Percentiles rank a stretch among this genome's conserved stretches.
phyloP scores from a whole-genome alignment of 1,140 invertebrate genomes.

The Akabosia matsudoensis region DNA sequence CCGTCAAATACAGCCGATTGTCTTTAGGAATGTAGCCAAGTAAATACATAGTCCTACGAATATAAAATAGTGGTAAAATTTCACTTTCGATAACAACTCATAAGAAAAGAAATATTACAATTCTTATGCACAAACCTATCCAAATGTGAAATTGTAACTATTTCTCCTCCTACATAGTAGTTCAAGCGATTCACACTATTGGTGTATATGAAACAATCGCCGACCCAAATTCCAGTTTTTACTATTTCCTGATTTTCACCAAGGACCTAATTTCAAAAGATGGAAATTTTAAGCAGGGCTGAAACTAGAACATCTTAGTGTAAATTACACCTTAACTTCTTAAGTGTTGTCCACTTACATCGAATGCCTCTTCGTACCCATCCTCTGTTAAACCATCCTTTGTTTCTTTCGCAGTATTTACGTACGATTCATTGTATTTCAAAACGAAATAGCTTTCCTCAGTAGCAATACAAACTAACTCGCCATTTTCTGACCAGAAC shows the following conservation, averaged over 20 bases:
- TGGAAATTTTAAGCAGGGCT: constrained; percentile 6
- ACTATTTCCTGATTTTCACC: constrained; percentile 88
- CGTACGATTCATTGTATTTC: constrained; percentile 75
- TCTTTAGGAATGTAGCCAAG: constrained; percentile 96
- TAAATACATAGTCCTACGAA: constrained; percentile 70
- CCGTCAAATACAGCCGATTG: constrained; percentile 92
- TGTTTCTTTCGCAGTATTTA: constrained; percentile 70
- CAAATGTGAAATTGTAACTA: constrained; percentile 95
- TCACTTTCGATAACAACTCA: background rate
- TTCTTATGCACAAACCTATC: too few species aligned
- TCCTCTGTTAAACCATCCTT: constrained; percentile 80
- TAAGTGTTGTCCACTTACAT: constrained; percentile 60
- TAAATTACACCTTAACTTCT: constrained; percentile 25
- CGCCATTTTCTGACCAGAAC: constrained; percentile 96
- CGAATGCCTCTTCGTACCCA: constrained; percentile 94
- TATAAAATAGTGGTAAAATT: constrained; percentile 35
- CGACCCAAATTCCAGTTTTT: constrained; percentile 96
- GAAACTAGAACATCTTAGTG: constrained; percentile 25
- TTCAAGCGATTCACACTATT: constrained; percentile 96
- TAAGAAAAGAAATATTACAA: constrained; percentile 23
- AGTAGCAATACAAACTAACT: constrained; percentile 87
- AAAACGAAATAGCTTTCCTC: constrained; percentile 96
- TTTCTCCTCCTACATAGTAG: constrained; percentile 98
- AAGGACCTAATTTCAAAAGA: constrained; percentile 60
- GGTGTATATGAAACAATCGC: constrained; percentile 99